Percentiles rank a stretch among this genome's conserved stretches.
phyloP scores from a whole-genome alignment of 2,888 invertebrate species.

The Mimachlamys varia region DNA sequence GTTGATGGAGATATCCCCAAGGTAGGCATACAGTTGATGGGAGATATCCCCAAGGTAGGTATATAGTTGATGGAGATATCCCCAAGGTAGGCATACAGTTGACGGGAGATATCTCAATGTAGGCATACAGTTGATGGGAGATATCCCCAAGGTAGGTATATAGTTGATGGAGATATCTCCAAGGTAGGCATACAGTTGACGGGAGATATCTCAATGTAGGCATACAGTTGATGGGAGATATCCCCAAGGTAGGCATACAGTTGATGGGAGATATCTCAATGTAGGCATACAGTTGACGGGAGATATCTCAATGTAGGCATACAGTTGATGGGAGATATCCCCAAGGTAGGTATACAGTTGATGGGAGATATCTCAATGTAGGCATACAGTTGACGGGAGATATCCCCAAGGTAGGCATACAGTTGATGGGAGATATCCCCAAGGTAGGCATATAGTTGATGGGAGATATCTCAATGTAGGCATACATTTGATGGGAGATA shows the following conservation, averaged over 20 bases:
- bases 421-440: constrained; percentile 97
- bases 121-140: constrained; percentile 90
- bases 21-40: constrained; percentile 88
- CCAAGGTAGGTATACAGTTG: constrained; percentile 91
- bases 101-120: constrained; percentile 98
- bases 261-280: constrained; percentile 98
- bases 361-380: constrained; percentile 98
- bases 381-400: constrained; percentile 92
- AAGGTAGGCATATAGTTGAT: constrained; percentile 91
- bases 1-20: constrained; percentile 99
- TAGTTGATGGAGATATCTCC: no score
- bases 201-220: constrained; percentile 97
- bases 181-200: no score
- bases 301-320: constrained; percentile 95
- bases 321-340: constrained; percentile 97
- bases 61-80: constrained; percentile 96
- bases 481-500: constrained; percentile 94
- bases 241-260: constrained; percentile 93
- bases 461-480: constrained; percentile 97
- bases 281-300: constrained; percentile 91
- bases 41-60: constrained; percentile 96
- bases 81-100: constrained; percentile 93
- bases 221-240: constrained; percentile 94
- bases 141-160: constrained; percentile 94
- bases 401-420: constrained; percentile 93